Percentiles rank a stretch among this genome's conserved stretches.
Conservation (phyloP, 2,888 invertebrate genomes). For the Hanleya hanleyi region DNA sequence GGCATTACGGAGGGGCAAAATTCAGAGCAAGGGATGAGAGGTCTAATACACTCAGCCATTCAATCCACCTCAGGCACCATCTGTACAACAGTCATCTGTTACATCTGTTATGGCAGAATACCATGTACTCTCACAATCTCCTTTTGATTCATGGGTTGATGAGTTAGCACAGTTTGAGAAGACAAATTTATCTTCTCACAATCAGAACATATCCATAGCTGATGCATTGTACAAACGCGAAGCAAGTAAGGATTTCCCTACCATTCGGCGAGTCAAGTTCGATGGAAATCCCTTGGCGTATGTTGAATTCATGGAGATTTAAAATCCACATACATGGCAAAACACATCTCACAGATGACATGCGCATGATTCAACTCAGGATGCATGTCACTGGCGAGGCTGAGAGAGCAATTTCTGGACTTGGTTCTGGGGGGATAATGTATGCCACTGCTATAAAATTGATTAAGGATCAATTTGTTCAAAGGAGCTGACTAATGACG, state of each 20-base stretch:
- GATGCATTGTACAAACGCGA: conserved; percentile 12
- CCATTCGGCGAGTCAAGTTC: background rate
- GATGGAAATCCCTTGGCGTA: background rate
- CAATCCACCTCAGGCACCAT: no score
- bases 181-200: background rate
- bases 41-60: no score
- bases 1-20: no score
- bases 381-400: conserved; percentile 12
- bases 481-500: conserved; percentile 10
- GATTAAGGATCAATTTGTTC: conserved; percentile 17
- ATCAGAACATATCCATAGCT: background rate
- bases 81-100: no score
- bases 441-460: conserved; percentile 17
- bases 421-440: conserved; percentile 11
- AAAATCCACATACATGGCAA: conserved; percentile 22
- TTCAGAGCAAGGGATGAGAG: no score
- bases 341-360: conserved; percentile 11
- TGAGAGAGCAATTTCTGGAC: conserved; percentile 7
- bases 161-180: background rate
- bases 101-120: no score
- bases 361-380: conserved; percentile 16
- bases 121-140: no score
- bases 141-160: background rate
- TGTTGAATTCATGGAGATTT: conserved; percentile 20
- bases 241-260: conserved; percentile 5